Conservation (phyloP, 2,797 vertebrate species). For the Margarornis squamiger region DNA sequence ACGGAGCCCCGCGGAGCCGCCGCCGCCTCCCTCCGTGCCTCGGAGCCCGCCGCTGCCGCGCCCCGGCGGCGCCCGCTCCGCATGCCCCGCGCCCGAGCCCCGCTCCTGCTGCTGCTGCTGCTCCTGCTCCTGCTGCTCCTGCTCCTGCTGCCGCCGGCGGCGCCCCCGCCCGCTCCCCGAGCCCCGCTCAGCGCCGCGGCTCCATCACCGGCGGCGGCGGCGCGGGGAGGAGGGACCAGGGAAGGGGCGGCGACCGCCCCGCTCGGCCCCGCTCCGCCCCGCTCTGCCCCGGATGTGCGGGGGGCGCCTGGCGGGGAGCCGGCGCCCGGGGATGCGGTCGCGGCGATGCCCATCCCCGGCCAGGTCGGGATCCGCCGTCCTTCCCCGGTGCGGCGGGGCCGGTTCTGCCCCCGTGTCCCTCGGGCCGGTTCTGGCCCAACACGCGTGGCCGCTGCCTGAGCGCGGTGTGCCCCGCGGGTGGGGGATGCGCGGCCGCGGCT, state of each 20-base stretch:
- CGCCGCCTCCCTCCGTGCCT: neutral
- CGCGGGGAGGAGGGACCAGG: conserved; percentile 32
- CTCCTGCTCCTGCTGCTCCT: too few relatives aligned
- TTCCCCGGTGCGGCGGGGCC: rapidly evolving
- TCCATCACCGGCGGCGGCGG: conserved; percentile 5
- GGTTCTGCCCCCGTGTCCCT: neutral
- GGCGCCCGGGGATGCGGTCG: neutral
- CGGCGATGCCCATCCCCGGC: neutral
- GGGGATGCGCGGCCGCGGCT: neutral
- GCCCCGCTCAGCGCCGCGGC: neutral
- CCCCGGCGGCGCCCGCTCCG: neutral
- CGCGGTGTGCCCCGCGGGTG: neutral
- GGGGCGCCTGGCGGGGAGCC: neutral
- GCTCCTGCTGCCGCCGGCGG: neutral
- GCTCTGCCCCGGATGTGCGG: conserved; percentile 41
- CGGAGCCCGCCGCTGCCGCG: neutral
- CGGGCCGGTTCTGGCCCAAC: neutral
- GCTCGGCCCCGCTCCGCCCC: neutral
- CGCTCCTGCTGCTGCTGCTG: too few relatives aligned
- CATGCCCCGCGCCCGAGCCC: neutral
- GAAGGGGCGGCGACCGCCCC: neutral
- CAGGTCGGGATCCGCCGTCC: neutral
- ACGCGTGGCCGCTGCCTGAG: neutral
- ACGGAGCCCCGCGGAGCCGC: neutral
- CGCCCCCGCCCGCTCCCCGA: neutral